Evolutionary conservation across 2,113 vertebrate species (phyloP).

Genomic region (Tetrao urogallus): DNA sequence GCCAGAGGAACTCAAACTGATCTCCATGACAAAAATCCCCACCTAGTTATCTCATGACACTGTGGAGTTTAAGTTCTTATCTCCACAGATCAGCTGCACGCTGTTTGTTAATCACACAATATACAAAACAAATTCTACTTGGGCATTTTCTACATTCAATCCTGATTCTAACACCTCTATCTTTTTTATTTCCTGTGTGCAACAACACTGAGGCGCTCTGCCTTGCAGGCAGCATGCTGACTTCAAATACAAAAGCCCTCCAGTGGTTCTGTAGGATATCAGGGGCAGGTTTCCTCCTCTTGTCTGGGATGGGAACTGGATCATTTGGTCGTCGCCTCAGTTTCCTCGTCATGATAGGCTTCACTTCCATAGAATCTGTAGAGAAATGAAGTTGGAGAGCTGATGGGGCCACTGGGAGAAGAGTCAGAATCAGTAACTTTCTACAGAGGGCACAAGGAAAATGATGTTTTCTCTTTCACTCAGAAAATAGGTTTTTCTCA

Average conservation of each 20-base stretch:
- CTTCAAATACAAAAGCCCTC: background rate
- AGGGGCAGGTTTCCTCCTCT: constrained; percentile 95
- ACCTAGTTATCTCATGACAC: background rate
- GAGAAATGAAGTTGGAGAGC: constrained; percentile 27
- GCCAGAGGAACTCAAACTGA: background rate
- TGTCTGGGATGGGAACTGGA: constrained; percentile 97
- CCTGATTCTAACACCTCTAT: background rate
- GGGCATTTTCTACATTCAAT: background rate
- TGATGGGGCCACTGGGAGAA: constrained; percentile 14
- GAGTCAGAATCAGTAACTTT: constrained; percentile 2
- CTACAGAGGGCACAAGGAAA: background rate
- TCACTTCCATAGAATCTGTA: constrained; percentile 98
- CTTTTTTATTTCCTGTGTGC: background rate
- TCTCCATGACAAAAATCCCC: background rate
- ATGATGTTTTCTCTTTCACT: background rate
- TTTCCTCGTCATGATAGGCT: constrained; percentile 97
- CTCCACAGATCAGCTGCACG: background rate
- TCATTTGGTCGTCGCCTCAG: constrained; percentile 94
- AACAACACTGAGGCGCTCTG: background rate
- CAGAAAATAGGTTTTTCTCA: background rate
- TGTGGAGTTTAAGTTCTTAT: background rate
- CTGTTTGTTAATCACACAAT: background rate
- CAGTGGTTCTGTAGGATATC: constrained; percentile 84
- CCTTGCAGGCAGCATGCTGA: background rate
- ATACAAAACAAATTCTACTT: background rate